Conservation (phyloP, 2,888 invertebrate species). For the Nycteola revayana region DNA sequence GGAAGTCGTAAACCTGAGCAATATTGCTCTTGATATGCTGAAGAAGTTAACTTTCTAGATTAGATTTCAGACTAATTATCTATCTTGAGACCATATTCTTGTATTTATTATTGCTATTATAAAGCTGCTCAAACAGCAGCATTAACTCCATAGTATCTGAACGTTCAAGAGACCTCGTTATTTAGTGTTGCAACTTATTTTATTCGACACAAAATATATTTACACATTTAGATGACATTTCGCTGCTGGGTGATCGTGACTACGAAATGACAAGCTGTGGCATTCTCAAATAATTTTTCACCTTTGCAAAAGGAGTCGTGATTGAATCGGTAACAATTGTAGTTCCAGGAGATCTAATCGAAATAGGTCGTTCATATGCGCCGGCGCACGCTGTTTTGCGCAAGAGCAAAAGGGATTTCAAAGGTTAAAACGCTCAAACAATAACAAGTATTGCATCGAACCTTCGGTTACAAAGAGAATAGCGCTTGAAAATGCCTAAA, state of each 20-base stretch:
- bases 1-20: slow-evolving; percentile 29
- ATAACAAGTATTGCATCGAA: slow-evolving; percentile 16
- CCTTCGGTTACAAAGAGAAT: slow-evolving; percentile 2
- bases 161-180: slow-evolving; percentile 32
- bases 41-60: neutral
- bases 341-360: slow-evolving; percentile 61
- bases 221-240: slow-evolving; percentile 67
- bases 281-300: slow-evolving; percentile 78
- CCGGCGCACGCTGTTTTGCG: slow-evolving; percentile 46
- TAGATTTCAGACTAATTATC: slow-evolving; percentile 18
- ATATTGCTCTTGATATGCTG: slow-evolving; percentile 1
- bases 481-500: neutral
- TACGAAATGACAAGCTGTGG: slow-evolving; percentile 78
- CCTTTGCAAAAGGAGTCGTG: slow-evolving; percentile 77
- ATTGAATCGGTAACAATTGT: slow-evolving; percentile 72
- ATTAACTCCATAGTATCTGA: neutral
- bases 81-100: slow-evolving; percentile 27
- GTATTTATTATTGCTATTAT: slow-evolving; percentile 30
- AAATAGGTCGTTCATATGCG: slow-evolving; percentile 55
- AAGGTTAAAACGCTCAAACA: slow-evolving; percentile 32
- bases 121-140: neutral
- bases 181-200: slow-evolving; percentile 5
- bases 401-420: slow-evolving; percentile 38
- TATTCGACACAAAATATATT: slow-evolving; percentile 21
- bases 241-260: slow-evolving; percentile 60